Base-by-base conservation (phyloP, 2,797 vertebrate species). In the Tinamus major region DNA sequence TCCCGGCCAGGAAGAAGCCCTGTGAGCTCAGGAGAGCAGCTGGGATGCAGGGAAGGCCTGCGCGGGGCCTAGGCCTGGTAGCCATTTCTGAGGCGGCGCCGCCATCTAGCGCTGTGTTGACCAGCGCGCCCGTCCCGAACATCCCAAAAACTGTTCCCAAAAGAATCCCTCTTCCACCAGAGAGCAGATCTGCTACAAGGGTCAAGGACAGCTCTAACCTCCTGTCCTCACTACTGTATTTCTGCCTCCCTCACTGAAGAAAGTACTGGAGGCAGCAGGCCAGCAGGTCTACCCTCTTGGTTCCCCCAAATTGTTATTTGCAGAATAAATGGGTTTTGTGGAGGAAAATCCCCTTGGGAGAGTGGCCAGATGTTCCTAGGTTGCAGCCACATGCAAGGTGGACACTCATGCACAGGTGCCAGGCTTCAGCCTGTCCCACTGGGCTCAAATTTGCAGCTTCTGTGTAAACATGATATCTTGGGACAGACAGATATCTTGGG, bases 261-360 rank as follows among this genome's bases (percentile, higher is more conserved):
- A 41, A 29, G 27, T 46, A 5, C 59, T 0, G 9, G 64, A 64
- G 24, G 18, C 27, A 55, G 21, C 3, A 2, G 74, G 70, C 69
- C 1, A 0, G 64, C 72, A 79, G 1, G 7, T 74, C 89, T 82
- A 56, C 53, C 53, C 16, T 17, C 29, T 10, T 31, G 16, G 4
- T 31, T 31, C 29, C 53, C 17, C 53, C 27, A 31, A 19, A 10
- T 31, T 9, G 17, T 3, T 18, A n/a, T 56, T 56, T 56, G 29
- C 53, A 11, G 53, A 10, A 56, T 56, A 56, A 56, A 78, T 3
- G 79, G 68, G 92, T 91, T 93, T 92, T 78, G 83, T 92, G 96
- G 83, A 96, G 94, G 82, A 85, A 96, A 96, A 96, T 85, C 91
- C 91, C 92, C 91, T 78, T 88, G 95, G 94, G 92, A 96, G 95